Percentiles rank a stretch among this genome's conserved stretches.
These are phyloP conservation scores for Octopus bimaculoides DNA, from an alignment of 1,140 invertebrate genomes.

Conservation along the genomic window DNA sequence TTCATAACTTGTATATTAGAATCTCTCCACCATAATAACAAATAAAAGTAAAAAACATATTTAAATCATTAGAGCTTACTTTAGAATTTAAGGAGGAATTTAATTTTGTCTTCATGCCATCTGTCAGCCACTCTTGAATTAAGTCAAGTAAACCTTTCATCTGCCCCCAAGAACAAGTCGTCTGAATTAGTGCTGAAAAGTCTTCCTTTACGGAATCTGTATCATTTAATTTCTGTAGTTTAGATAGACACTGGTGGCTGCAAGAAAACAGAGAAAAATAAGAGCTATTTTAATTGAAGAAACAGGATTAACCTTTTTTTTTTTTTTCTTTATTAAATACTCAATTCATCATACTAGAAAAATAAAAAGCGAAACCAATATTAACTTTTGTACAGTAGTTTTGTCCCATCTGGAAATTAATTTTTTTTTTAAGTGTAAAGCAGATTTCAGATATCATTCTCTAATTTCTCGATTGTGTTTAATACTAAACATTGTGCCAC, in stretches of 20 bases:
- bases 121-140: constrained; percentile 36
- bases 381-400: neutral
- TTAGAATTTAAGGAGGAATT: neutral
- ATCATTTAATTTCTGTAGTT: constrained; percentile 29
- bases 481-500: no score
- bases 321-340: neutral
- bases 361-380: neutral
- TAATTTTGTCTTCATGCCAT: neutral
- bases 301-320: neutral
- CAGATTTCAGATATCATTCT: no score
- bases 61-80: neutral
- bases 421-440: no score
- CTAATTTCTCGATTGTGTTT: no score
- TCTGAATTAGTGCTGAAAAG: constrained; percentile 32
- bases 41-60: neutral
- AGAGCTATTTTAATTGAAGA: constrained; percentile 22
- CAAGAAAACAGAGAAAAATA: constrained; percentile 14
- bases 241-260: constrained; percentile 33
- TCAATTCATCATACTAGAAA: neutral
- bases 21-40: neutral
- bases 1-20: no score
- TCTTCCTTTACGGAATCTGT: constrained; percentile 18
- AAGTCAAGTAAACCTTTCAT: constrained; percentile 33
- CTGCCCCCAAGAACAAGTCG: constrained; percentile 42
- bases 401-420: no score